Evolutionary conservation across 1,140 invertebrate genomes (phyloP).

Genomic region (Coelopa frigida): DNA sequence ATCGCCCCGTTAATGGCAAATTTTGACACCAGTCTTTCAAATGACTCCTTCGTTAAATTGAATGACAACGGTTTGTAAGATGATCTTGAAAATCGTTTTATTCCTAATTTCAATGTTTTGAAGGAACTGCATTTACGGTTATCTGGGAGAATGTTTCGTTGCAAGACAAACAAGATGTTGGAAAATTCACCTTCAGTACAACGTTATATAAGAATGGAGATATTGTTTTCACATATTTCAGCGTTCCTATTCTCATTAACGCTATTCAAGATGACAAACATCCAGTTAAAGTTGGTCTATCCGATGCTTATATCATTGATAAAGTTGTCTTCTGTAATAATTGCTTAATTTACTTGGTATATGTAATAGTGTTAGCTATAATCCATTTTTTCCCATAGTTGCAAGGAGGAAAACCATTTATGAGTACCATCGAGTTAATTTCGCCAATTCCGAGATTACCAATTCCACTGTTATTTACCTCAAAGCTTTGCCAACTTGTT

Average conservation of each 20-base stretch:
- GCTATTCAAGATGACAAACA: conserved; percentile 73
- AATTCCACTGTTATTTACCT: conserved; percentile 81
- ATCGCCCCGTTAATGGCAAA: conserved; percentile 99
- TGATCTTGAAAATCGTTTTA: not conserved
- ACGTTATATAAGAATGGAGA: conserved; percentile 79
- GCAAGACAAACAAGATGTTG: conserved; percentile 60
- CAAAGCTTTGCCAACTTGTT: conserved; percentile 78
- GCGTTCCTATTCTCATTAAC: conserved; percentile 67
- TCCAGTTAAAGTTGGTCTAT: conserved; percentile 96
- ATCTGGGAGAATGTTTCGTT: conserved; percentile 87
- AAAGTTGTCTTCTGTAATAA: conserved; percentile 70
- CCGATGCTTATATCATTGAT: conserved; percentile 95
- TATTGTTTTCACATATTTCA: conserved; percentile 87
- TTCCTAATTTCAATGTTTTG: conserved; percentile 19
- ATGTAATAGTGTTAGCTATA: no score
- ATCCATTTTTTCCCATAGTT: conserved; percentile 51
- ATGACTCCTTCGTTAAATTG: conserved; percentile 76
- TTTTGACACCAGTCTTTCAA: conserved; percentile 82
- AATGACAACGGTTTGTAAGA: conserved; percentile 80
- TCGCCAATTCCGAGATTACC: conserved; percentile 65
- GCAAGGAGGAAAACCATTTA: conserved; percentile 87
- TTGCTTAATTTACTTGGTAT: no score
- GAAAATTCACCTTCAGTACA: conserved; percentile 78
- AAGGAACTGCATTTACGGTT: conserved; percentile 81
- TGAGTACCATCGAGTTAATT: conserved; percentile 88